Percentiles rank a stretch among this genome's conserved stretches.
Evolutionary conservation across 37 sponge, comb jelly and placozoan genomes (phyloP).

Genomic region (Theonella swinhoei): DNA sequence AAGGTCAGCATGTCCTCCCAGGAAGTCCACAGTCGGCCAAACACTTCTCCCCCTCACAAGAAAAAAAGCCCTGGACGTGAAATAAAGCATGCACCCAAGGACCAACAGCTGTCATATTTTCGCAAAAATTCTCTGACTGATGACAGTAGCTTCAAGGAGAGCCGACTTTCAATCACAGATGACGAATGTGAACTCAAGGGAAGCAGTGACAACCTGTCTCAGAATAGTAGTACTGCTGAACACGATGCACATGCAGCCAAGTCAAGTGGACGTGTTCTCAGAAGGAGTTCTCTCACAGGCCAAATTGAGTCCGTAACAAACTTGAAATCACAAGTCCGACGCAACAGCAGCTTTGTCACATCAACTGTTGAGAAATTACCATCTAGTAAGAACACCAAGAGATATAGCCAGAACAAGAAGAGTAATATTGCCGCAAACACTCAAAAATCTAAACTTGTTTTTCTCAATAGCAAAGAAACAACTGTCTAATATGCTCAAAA

Average conservation of each 20-base stretch:
- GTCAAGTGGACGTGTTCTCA: slow-evolving; percentile 2
- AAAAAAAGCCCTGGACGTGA: not conserved
- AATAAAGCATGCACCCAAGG: not conserved
- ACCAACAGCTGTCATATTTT: not conserved
- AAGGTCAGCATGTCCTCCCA: not conserved
- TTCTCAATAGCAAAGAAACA: not conserved
- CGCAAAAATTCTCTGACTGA: not conserved
- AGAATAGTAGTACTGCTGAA: not conserved
- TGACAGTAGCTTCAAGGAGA: not conserved
- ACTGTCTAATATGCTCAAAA: not conserved
- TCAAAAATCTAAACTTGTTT: not conserved
- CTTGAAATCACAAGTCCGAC: not conserved
- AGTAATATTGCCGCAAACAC: too few species aligned
- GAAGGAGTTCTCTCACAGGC: slow-evolving; percentile 55
- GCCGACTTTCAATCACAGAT: not conserved
- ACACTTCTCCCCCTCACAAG: not conserved
- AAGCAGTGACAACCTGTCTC: not conserved
- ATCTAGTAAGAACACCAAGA: too few species aligned
- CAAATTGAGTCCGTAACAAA: slow-evolving; percentile 33
- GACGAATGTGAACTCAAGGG: not conserved
- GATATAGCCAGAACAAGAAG: too few species aligned
- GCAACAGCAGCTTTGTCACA: not conserved
- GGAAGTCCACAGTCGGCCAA: not conserved
- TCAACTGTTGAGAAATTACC: not conserved
- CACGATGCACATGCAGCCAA: not conserved